phyloP scores from a whole-genome alignment of 1,140 invertebrate species.

The Saxidomus purpurata region DNA sequence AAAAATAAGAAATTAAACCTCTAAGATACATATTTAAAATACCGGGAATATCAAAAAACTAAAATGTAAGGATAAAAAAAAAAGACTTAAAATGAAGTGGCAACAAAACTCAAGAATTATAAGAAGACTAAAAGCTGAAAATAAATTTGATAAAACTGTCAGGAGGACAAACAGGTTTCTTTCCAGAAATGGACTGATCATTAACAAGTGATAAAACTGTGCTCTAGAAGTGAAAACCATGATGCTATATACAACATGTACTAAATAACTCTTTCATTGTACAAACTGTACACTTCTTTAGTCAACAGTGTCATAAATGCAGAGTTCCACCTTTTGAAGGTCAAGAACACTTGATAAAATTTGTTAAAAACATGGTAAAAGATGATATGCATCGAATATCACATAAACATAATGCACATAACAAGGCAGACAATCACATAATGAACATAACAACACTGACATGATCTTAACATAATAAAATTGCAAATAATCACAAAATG shows the following conservation, averaged over 20 bases:
- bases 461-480: no score
- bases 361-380: background rate
- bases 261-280: background rate
- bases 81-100: background rate
- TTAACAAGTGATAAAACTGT: conserved; percentile 7
- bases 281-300: background rate
- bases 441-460: background rate
- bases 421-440: conserved; percentile 8
- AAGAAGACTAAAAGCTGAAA: background rate
- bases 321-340: conserved; percentile 27
- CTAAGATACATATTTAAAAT: no score
- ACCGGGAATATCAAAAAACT: background rate
- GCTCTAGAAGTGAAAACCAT: no score
- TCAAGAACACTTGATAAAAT: conserved; percentile 3
- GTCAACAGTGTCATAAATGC: conserved; percentile 14
- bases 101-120: no score
- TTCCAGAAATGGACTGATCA: background rate
- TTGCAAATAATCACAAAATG: no score
- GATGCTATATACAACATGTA: no score
- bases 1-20: no score
- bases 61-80: background rate
- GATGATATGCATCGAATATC: conserved; percentile 37
- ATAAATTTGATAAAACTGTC: background rate
- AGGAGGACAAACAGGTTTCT: background rate
- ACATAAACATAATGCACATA: background rate